Evolutionary conservation across 2,888 invertebrate genomes (phyloP).

Genomic region (Podabrus alpinus): DNA sequence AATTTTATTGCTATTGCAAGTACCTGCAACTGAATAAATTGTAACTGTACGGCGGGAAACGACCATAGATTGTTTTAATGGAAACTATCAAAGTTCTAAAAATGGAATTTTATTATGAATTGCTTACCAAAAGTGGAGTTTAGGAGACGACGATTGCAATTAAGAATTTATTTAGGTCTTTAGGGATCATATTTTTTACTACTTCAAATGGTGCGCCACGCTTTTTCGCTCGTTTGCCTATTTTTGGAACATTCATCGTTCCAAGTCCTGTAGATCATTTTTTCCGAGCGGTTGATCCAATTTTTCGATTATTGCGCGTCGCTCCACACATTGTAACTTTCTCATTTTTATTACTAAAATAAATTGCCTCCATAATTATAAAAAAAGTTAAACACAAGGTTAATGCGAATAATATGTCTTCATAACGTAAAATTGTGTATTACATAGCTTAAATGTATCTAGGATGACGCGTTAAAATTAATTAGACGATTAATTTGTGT

Average conservation of each 20-base stretch:
- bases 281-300: not conserved
- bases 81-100: not conserved
- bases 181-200: not conserved
- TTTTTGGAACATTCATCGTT: too few species aligned
- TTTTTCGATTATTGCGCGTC: not conserved
- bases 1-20: not conserved
- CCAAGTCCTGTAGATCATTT: too few species aligned
- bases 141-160: not conserved
- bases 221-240: too few species aligned
- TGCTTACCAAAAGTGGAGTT: not conserved
- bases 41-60: not conserved
- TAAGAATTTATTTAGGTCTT: not conserved
- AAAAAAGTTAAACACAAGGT: not conserved
- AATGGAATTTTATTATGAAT: not conserved
- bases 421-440: not conserved
- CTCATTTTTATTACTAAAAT: not conserved
- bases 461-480: not conserved
- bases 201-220: not conserved
- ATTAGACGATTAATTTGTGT: not conserved
- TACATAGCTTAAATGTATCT: not conserved
- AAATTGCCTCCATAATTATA: not conserved
- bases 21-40: not conserved
- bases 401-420: not conserved
- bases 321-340: not conserved
- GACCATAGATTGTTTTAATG: not conserved